Percentiles rank a stretch among this genome's conserved stretches.
Evolutionary conservation across 2,797 vertebrate species (phyloP).

Genomic region (Chelmon rostratus): DNA sequence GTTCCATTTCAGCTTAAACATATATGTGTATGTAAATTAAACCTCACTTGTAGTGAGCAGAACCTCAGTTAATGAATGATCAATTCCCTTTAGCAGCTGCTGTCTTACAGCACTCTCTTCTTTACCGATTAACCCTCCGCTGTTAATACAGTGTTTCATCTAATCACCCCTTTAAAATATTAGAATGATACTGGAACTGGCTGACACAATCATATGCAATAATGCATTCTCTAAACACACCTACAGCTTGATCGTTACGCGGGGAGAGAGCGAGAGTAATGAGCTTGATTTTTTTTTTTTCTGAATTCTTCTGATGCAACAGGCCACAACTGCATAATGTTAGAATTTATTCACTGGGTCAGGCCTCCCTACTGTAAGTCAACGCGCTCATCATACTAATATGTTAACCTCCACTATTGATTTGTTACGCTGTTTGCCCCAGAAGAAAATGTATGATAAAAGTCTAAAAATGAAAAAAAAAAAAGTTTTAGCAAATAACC

Average conservation of each 20-base stretch:
- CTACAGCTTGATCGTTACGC: slow-evolving; percentile 19
- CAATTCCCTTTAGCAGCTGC: slow-evolving; percentile 23
- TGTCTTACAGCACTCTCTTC: slow-evolving; percentile 10
- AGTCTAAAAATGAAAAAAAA: background rate
- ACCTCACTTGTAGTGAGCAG: slow-evolving; percentile 7
- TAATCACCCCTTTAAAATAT: slow-evolving; percentile 49
- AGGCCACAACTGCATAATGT: slow-evolving; percentile 62
- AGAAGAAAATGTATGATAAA: slow-evolving; percentile 37
- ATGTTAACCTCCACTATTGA: slow-evolving; percentile 65
- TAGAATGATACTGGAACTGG: background rate
- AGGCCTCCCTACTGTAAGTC: slow-evolving; percentile 55
- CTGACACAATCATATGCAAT: slow-evolving; percentile 18
- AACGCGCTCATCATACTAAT: slow-evolving; percentile 64
- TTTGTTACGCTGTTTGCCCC: slow-evolving; percentile 45
- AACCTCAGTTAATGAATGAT: slow-evolving; percentile 33
- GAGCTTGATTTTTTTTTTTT: slow-evolving; percentile 31
- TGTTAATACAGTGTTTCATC: slow-evolving; percentile 24
- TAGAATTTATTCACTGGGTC: slow-evolving; percentile 73
- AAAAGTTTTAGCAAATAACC: slow-evolving; percentile 1
- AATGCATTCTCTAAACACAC: slow-evolving; percentile 46
- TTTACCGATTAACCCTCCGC: slow-evolving; percentile 41
- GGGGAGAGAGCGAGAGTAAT: slow-evolving; percentile 5
- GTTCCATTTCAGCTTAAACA: slow-evolving; percentile 4
- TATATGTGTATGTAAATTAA: slow-evolving; percentile 25
- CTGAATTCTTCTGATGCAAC: slow-evolving; percentile 41